Evolutionary conservation across 2,113 vertebrate genomes (phyloP), one percentile per base, ranked within the genome.

Genomic region (Dinomys branickii): DNA sequence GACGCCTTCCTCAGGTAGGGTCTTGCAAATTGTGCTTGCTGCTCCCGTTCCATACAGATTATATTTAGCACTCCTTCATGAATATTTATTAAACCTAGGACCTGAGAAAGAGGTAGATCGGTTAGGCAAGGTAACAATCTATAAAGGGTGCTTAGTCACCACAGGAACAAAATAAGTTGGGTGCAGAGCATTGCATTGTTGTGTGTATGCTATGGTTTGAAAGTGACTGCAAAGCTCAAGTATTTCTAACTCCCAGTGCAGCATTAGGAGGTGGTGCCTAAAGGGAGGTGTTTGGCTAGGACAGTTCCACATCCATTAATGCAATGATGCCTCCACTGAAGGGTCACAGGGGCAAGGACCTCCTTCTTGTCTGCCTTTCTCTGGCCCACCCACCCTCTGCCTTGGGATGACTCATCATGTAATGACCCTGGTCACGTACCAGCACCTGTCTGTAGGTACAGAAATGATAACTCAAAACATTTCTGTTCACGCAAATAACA

Each of bases 301-400:
- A 47, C 1, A 16, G 6, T 7, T 11, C 33, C 56, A 26, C 33
- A 28, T 58, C 10, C 44, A 10, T 7, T 9, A n/a, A 63, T 7
- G 44, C 3, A 13, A 1, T 33, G 5, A 89, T 26, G 71, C 4
- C 38, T 12, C 3, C 4, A 5, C 6, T 33, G 20, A 56, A 41
- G 16, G 26, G 2, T 13, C 8, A 2, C 0, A 35, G 33, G 33
- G 10, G 7, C 26, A 6, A 12, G 4, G 13, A 20, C 44, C 26
- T 44, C 7, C 73, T 14, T 17, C 20, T 61, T 38, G 1, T 33
- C 50, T 9, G 5, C 20, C 30, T 20, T 54, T 80, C 73, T 80
- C 59, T 65, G 16, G 28, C 17, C 26, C 30, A 35, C 35, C 69
- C 10, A 1, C 38, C 13, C n/a, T 71, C 11, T 71, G 3, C 28